Evolutionary conservation across 2,888 invertebrate genomes (phyloP).

Genomic region (Oscheius sp.): DNA sequence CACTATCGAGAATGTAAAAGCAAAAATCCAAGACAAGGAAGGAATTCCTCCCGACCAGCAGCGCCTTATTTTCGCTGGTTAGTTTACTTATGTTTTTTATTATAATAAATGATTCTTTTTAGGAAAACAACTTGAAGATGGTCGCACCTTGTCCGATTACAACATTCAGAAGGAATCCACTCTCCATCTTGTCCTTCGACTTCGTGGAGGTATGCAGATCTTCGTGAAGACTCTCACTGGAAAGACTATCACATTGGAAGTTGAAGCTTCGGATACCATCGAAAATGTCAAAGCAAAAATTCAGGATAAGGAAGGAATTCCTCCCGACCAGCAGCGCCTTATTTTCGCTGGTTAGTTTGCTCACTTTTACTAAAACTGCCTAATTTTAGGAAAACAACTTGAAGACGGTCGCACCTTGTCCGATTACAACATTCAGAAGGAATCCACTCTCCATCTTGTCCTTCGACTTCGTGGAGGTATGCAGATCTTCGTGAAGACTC

Average conservation of each 20-base stretch:
- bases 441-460: constrained; percentile 8
- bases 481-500: constrained; percentile 16
- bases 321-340: constrained; percentile 55
- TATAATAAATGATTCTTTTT: not conserved
- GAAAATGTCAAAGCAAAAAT: constrained; percentile 58
- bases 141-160: constrained; percentile 23
- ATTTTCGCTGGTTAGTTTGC: constrained; percentile 48
- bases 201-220: constrained; percentile 82
- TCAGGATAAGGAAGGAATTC: constrained; percentile 58
- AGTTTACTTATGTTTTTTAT: constrained; percentile 73
- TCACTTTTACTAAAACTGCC: not conserved
- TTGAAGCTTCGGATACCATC: constrained; percentile 55
- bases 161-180: constrained; percentile 21
- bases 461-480: constrained; percentile 11
- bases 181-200: constrained; percentile 73
- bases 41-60: constrained; percentile 19
- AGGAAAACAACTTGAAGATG: constrained; percentile 79
- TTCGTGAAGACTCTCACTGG: constrained; percentile 88
- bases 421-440: constrained; percentile 22
- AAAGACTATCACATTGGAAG: constrained; percentile 79
- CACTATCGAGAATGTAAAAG: constrained; percentile 18
- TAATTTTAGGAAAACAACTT: constrained; percentile 51
- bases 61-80: constrained; percentile 9
- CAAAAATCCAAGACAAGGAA: constrained; percentile 23
- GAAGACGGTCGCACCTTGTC: constrained; percentile 34